These are phyloP conservation scores for Agrilus biguttatus DNA, from an alignment of 2,888 invertebrate genomes.

Conservation along the genomic window DNA sequence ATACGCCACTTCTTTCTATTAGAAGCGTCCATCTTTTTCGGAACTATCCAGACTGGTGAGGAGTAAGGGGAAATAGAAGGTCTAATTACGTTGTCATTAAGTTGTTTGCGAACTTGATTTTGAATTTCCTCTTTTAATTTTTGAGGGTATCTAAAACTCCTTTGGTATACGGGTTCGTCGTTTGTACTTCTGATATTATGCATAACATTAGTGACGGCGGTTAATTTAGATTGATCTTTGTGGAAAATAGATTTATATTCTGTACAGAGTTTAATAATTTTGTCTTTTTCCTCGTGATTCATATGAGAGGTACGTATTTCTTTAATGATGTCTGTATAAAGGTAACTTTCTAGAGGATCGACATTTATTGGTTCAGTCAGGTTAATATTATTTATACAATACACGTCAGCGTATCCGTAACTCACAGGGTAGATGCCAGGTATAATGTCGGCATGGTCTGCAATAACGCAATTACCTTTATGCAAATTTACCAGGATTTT, in stretches of 20 bases:
- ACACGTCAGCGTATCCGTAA: too few species aligned
- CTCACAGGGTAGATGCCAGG: too few species aligned
- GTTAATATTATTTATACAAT: too few species aligned
- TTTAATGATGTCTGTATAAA: too few species aligned
- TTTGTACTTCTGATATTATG: conserved; percentile 11
- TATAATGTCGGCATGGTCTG: too few species aligned
- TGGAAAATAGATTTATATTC: conserved; percentile 9
- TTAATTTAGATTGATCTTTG: conserved; percentile 3
- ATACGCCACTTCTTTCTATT: conserved; percentile 19
- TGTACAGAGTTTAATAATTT: conserved; percentile 4
- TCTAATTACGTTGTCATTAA: conserved; percentile 18
- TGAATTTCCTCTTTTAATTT: conserved; percentile 16
- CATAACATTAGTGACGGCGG: conserved; percentile 11
- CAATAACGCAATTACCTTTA: too few species aligned
- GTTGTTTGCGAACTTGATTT: conserved; percentile 15
- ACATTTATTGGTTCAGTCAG: too few species aligned
- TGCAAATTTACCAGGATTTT: too few species aligned
- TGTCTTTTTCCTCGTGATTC: too few species aligned
- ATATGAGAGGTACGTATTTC: too few species aligned
- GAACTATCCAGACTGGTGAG: conserved; percentile 22
- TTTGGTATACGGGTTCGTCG: conserved; percentile 14
- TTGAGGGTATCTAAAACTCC: conserved; percentile 14
- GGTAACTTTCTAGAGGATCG: too few species aligned
- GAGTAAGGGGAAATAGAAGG: conserved; percentile 21
- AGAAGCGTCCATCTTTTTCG: conserved; percentile 20